Conservation (phyloP, 2,888 invertebrate species). For the Coremacera marginata region DNA sequence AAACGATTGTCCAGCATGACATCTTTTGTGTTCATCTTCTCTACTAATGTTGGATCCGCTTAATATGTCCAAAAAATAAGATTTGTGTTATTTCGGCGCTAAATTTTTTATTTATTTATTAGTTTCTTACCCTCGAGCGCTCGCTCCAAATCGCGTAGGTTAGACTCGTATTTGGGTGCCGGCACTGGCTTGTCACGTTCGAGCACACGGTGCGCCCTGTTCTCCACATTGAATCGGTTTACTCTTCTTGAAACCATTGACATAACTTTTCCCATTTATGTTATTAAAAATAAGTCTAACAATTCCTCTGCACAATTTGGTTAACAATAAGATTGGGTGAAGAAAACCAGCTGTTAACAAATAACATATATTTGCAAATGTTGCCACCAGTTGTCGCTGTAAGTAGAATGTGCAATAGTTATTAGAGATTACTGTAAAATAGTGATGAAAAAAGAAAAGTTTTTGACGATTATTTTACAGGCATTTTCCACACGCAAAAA, state of each 20-base stretch:
- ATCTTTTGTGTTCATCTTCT: slow-evolving; percentile 76
- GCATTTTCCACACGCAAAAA: too few species aligned
- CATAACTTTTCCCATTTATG: slow-evolving; percentile 76
- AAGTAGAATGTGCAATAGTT: too few species aligned
- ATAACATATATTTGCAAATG: too few species aligned
- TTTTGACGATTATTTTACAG: too few species aligned
- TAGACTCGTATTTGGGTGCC: slow-evolving; percentile 78
- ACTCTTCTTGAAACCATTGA: slow-evolving; percentile 74
- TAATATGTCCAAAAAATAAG: slow-evolving; percentile 11
- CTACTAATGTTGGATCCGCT: slow-evolving; percentile 75
- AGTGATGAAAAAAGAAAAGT: too few species aligned
- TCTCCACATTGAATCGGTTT: slow-evolving; percentile 81
- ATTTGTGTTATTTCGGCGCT: background rate
- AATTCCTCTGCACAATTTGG: too few species aligned
- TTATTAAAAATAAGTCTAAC: too few species aligned
- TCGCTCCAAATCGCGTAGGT: slow-evolving; percentile 75
- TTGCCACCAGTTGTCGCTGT: too few species aligned
- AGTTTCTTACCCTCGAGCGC: slow-evolving; percentile 70
- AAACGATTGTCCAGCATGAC: slow-evolving; percentile 74
- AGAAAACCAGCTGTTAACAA: too few species aligned
- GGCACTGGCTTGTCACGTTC: slow-evolving; percentile 76
- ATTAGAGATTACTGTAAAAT: too few species aligned
- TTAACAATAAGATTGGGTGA: too few species aligned
- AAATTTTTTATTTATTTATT: background rate
- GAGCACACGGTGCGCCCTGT: slow-evolving; percentile 79